Evolutionary conservation across 2,888 invertebrate species (phyloP), one percentile per base, ranked within the genome.

Genomic region (Parapristionchus giblindavisi): DNA sequence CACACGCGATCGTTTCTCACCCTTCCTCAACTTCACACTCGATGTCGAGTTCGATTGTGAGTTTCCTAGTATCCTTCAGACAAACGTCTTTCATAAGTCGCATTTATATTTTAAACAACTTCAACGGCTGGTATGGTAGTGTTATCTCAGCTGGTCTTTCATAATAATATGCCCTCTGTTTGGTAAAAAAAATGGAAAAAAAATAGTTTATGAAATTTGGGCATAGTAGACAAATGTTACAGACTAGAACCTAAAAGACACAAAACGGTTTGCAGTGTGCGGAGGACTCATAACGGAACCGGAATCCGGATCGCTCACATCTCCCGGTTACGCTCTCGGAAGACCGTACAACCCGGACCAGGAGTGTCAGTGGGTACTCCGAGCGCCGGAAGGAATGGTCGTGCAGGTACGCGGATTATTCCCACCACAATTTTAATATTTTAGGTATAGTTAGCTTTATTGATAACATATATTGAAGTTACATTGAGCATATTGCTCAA

Each of bases 381-480:
- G 76, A 51, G 87, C 87, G 5, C 86, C 87, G 6, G 85, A 83
- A 60, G 85, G 85, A 27, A 77, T 79, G 75, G 77, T 84, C 71
- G 79, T 87, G 8, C 63, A 80, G 83, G 85, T 85, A 21, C 24
- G 58, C 4, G n/a, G 6, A 8, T 56, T 56, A 11, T n/a, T 11
- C 24, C 27, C n/a, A n/a, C n/a, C n/a, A n/a, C n/a, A n/a, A n/a
- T n/a, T n/a, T n/a, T n/a, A n/a, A n/a, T n/a, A n/a, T n/a, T n/a
- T n/a, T n/a, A n/a, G n/a, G n/a, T n/a, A n/a, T n/a, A n/a, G n/a
- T n/a, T n/a, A n/a, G n/a, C n/a, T n/a, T n/a, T n/a, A n/a, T n/a
- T n/a, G n/a, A n/a, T n/a, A n/a, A n/a, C n/a, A n/a, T n/a, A n/a
- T n/a, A n/a, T n/a, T n/a, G n/a, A n/a, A n/a, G n/a, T n/a, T n/a